Evolutionary conservation across 2,888 invertebrate species (phyloP), one percentile per base, ranked within the genome.

Genomic region (Calliphora vomitoria): DNA sequence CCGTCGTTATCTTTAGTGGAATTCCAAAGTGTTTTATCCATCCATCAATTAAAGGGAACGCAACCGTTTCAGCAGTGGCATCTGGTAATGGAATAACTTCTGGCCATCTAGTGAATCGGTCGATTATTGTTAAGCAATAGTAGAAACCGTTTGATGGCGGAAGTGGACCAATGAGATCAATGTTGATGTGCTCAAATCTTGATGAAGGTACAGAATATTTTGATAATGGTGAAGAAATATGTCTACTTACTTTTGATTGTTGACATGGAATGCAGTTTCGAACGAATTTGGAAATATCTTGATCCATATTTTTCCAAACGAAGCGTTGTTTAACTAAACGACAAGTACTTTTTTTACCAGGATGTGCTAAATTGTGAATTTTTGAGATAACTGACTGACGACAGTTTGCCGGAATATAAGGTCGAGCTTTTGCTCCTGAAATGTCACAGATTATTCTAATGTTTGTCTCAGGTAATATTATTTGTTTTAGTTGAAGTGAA

Each of bases 141-240:
- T 50, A 50, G n/a, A 15, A 50, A 50, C 53, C 53, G 18, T 53
- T 53, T 18, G 53, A 53, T 72, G 78, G 66, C 35, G 84, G 53
- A 47, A 53, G 47, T 50, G 41, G 50, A 25, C 64, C n/a, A 38
- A 62, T 62, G 6, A 62, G 31, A 35, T 62, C 15, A 15, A 62
- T 50, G n/a, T 53, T 53, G n/a, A 53, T 53, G 18, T 53, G 53
- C 53, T 53, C 18, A 18, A 53, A 53, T 53, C 53, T 8, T n/a
- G 8, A 3, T 53, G 53, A 2, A 11, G 18, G 53, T 53, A 18
- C 1, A 18, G 8, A 53, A 18, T 53, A 18, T 53, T 8, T 53
- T 53, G 53, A 53, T 18, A 53, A 8, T 18, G 53, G 53, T 18
- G 53, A 53, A 53, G 53, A 53, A 53, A 18, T 18, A 53, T 53